These are phyloP conservation scores for Melitaea athalia DNA, from an alignment of 2,888 invertebrate genomes.

Conservation along the genomic window DNA sequence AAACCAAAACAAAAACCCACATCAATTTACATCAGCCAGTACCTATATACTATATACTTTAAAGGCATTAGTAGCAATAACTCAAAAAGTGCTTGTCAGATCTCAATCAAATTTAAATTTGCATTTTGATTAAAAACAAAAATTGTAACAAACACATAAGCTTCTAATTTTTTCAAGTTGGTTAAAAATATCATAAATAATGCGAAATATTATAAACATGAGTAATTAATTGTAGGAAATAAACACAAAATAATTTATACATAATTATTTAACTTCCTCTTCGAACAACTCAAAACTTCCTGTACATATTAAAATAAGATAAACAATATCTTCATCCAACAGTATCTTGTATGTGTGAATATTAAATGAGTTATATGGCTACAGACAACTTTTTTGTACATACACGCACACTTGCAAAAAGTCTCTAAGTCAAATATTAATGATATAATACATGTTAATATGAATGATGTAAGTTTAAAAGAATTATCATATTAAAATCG, in stretches of 20 bases:
- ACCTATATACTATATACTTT: no score
- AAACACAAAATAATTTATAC: neutral
- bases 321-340: neutral
- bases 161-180: no score
- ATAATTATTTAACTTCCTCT: neutral
- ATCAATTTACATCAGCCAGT: no score
- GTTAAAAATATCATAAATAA: no score
- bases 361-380: neutral
- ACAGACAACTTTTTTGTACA: neutral
- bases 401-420: neutral
- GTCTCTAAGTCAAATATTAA: neutral
- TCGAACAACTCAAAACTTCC: neutral
- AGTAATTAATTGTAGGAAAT: neutral
- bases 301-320: constrained; percentile 3
- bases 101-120: no score
- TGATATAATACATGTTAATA: constrained; percentile 1
- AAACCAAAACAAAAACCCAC: no score
- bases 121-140: no score
- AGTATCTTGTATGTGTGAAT: neutral
- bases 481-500: no score
- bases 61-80: no score
- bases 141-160: no score
- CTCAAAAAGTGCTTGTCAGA: no score
- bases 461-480: neutral
- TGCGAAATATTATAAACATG: neutral